Base-by-base conservation (phyloP, 2,888 invertebrate species). In the Argyresthia albistria region DNA sequence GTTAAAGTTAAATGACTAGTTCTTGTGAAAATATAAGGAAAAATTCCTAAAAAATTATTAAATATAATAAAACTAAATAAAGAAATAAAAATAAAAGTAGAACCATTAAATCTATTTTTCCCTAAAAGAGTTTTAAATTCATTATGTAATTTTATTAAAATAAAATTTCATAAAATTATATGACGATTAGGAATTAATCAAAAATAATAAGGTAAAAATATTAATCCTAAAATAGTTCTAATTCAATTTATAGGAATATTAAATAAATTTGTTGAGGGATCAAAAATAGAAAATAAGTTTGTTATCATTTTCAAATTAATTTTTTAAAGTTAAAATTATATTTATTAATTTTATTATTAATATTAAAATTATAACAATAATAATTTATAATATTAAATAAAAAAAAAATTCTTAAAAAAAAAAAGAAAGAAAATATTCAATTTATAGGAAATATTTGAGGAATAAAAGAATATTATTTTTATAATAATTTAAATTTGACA, bases 11-110 rank as follows among this genome's bases (percentile, higher is more conserved):
- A 66, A 70, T 93, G 92, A 1, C 91, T 91, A 56, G 92, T 89
- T 60, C 89, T 86, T 36, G 91, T 92, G 78, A 93, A 93, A 79
- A 93, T 90, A 81, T 92, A 93, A 0, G 93, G 91, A 2, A 92
- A 90, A 81, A 93, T 67, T 0, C 92, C 91, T 83, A 92, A 69
- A 63, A 92, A 90, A 84, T 93, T 93, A 87, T 91, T 91, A 72
- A 91, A 82, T 75, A 92, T 61, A 75, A 93, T 83, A 68, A 90
- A 78, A 45, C 77, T 67, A 73, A 92, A 91, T 71, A 91, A 64
- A 1, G 87, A 78, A 62, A 89, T 81, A 76, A 91, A 90, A 66
- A 90, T 86, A 62, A 89, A 78, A 35, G 88, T 82, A 62, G 79
- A 82, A 61, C 90, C 88, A 67, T 80, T 76, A 65, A 73, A 73